phyloP scores from a whole-genome alignment of 2,113 vertebrate species.

The Thymallus thymallus region DNA sequence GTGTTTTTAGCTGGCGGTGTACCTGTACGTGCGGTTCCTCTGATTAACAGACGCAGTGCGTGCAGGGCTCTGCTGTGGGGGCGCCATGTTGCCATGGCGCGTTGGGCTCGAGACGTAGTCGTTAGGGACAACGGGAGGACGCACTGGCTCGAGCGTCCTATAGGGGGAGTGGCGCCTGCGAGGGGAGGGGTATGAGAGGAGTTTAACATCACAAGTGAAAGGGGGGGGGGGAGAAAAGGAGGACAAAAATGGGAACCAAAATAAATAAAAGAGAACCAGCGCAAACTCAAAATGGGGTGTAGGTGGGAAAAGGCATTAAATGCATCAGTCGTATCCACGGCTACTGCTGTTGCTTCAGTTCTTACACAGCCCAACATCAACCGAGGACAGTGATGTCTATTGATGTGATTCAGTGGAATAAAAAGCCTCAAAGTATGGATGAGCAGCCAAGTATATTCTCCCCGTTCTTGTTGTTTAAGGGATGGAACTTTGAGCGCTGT shows the following conservation, averaged over 20 bases:
- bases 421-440: neutral
- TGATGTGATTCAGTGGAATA: neutral
- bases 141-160: slow-evolving; percentile 97
- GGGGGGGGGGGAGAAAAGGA: slow-evolving; percentile 24
- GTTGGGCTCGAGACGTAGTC: slow-evolving; percentile 99
- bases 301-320: slow-evolving; percentile 28
- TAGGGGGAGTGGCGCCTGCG: slow-evolving; percentile 98
- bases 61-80: slow-evolving; percentile 92
- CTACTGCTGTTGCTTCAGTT: slow-evolving; percentile 1
- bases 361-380: neutral
- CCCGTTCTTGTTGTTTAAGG: neutral
- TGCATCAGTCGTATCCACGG: slow-evolving; percentile 20
- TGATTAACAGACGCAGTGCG: slow-evolving; percentile 97
- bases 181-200: slow-evolving; percentile 69
- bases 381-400: neutral
- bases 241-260: slow-evolving; percentile 45
- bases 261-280: no score
- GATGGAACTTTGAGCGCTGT: neutral
- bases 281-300: slow-evolving; percentile 22
- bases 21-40: slow-evolving; percentile 99
- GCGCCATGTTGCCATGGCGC: slow-evolving; percentile 83
- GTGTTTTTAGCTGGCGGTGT: slow-evolving; percentile 60
- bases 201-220: slow-evolving; percentile 49
- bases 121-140: slow-evolving; percentile 98
- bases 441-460: neutral